Conservation (phyloP, 2,113 vertebrate species). For the Forbesichthys agassizii region DNA sequence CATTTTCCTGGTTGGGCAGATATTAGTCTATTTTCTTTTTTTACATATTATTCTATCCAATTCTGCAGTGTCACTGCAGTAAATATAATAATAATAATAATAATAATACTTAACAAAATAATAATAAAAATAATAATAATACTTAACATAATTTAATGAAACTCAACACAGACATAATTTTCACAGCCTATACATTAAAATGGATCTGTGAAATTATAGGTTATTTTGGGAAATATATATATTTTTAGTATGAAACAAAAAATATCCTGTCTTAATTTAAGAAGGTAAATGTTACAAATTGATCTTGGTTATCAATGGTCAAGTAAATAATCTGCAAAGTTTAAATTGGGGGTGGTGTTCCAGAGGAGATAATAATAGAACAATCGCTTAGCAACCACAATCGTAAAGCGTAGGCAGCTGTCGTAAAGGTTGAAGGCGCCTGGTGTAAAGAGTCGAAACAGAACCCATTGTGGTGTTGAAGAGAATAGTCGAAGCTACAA, state of each 20-base stretch:
- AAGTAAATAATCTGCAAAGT: slow-evolving; percentile 34
- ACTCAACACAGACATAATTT: no score
- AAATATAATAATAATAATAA: no score
- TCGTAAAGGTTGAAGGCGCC: slow-evolving; percentile 66
- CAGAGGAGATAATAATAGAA: slow-evolving; percentile 50
- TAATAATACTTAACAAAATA: no score
- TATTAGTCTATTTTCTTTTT: slow-evolving; percentile 40
- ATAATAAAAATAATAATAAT: no score
- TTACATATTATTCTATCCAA: slow-evolving; percentile 35
- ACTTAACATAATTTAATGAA: no score
- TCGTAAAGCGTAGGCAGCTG: slow-evolving; percentile 66
- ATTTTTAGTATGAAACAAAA: no score
- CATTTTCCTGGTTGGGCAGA: slow-evolving; percentile 19
- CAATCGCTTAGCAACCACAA: slow-evolving; percentile 64
- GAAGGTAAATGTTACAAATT: no score
- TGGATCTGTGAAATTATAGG: neutral
- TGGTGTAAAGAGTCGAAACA: slow-evolving; percentile 70
- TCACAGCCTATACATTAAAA: no score
- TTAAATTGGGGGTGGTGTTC: slow-evolving; percentile 45
- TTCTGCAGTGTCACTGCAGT: slow-evolving; percentile 19
- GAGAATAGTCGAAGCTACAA: slow-evolving; percentile 52
- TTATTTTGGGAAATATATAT: neutral
- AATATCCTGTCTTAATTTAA: no score
- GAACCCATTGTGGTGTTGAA: slow-evolving; percentile 71
- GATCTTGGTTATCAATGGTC: neutral